Evolutionary conservation across 2,797 vertebrate genomes (phyloP).

Genomic region (Sylvia borin): DNA sequence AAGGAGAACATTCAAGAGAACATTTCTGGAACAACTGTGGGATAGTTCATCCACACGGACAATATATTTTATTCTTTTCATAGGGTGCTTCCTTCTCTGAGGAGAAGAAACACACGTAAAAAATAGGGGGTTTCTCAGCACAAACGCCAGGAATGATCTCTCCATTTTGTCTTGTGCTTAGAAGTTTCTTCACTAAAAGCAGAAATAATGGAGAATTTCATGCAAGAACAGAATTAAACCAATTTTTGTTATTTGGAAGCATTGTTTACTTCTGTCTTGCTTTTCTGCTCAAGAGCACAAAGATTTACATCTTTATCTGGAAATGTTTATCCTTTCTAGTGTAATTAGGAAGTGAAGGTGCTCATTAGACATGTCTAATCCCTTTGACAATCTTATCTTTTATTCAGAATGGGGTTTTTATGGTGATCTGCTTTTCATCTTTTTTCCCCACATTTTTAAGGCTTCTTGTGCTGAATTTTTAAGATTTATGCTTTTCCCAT

Average conservation of each 20-base stretch:
- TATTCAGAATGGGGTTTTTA: not conserved
- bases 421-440: not conserved
- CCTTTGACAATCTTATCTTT: not conserved
- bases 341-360: not conserved
- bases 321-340: not conserved
- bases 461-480: not conserved
- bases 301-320: not conserved
- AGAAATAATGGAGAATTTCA: not conserved
- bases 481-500: not conserved
- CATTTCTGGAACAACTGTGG: not conserved
- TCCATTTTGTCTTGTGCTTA: not conserved
- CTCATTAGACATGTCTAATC: slow-evolving; percentile 3
- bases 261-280: not conserved
- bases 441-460: not conserved
- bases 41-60: not conserved
- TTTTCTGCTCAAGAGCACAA: not conserved
- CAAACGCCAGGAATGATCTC: not conserved
- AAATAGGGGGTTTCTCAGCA: not conserved
- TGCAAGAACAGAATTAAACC: not conserved
- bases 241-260: not conserved
- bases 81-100: not conserved
- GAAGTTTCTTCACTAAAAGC: not conserved
- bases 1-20: not conserved
- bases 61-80: not conserved
- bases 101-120: not conserved